A percentile compares a stretch with the other conserved stretches of the same genome.
Conservation (phyloP, 1,140 invertebrate species). For the Anoplophora glabripennis region DNA sequence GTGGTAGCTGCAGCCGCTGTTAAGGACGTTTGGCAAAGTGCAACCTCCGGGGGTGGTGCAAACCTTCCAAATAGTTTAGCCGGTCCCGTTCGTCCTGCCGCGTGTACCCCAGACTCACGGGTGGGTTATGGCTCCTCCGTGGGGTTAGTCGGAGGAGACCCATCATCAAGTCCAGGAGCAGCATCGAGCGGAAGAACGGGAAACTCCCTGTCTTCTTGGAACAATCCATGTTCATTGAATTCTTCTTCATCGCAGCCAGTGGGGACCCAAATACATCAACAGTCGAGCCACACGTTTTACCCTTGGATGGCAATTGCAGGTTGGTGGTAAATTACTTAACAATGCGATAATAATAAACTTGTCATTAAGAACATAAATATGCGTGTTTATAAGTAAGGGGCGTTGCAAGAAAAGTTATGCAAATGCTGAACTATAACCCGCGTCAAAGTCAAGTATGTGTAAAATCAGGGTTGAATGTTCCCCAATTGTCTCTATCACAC, state of each 20-base stretch:
- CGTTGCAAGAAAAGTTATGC: constrained; percentile 31
- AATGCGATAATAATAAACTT: not conserved
- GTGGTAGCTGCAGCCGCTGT: constrained; percentile 61
- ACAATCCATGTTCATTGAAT: constrained; percentile 78
- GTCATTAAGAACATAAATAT: constrained; percentile 9
- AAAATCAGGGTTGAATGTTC: constrained; percentile 49
- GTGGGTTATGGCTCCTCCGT: constrained; percentile 61
- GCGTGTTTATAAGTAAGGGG: constrained; percentile 10
- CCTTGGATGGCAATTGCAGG: constrained; percentile 98
- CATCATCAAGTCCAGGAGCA: constrained; percentile 72
- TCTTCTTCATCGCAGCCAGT: constrained; percentile 71
- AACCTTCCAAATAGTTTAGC: constrained; percentile 53
- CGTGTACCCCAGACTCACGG: constrained; percentile 80
- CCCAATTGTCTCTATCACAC: constrained; percentile 19
- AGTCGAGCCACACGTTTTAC: constrained; percentile 92
- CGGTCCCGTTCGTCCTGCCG: constrained; percentile 72
- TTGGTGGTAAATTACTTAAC: constrained; percentile 53
- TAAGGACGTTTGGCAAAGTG: constrained; percentile 68
- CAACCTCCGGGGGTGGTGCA: constrained; percentile 59
- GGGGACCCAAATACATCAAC: constrained; percentile 80
- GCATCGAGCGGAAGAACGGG: constrained; percentile 53
- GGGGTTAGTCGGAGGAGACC: constrained; percentile 67
- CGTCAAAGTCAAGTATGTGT: constrained; percentile 47
- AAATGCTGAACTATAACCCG: constrained; percentile 32
- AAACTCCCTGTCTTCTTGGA: constrained; percentile 65